Evolutionary conservation across 2,113 vertebrate species (phyloP).

Genomic region (Pica pica): DNA sequence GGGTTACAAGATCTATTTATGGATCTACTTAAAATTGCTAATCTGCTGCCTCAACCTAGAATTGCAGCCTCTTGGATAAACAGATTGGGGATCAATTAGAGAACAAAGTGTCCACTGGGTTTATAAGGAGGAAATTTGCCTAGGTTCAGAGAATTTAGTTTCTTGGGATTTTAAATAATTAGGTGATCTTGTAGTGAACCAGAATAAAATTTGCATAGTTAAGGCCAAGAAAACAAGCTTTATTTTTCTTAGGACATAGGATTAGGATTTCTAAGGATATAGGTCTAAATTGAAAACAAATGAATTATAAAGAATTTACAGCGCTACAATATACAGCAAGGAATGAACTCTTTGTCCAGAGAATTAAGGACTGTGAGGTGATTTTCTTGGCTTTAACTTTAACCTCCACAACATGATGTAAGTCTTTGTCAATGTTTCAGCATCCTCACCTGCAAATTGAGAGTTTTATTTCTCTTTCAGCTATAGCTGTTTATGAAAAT

Average conservation of each 20-base stretch:
- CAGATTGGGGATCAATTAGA: neutral
- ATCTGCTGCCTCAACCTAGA: neutral
- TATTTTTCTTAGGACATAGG: neutral
- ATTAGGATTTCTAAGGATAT: neutral
- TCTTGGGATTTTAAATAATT: neutral
- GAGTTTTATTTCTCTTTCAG: neutral
- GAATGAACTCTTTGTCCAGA: neutral
- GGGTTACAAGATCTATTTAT: neutral
- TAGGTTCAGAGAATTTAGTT: neutral
- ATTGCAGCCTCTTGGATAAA: neutral
- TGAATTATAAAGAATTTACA: neutral
- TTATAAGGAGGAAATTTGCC: neutral
- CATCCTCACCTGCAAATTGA: neutral
- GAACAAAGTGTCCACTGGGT: neutral
- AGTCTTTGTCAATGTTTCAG: neutral
- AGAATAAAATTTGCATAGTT: neutral
- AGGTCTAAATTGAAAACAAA: neutral
- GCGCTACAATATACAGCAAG: fast-evolving
- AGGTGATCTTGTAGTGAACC: neutral
- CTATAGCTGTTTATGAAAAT: neutral
- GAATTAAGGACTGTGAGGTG: neutral
- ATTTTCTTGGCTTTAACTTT: neutral
- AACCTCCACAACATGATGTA: neutral
- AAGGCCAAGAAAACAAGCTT: neutral
- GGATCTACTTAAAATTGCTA: neutral